Percentiles rank a stretch among this genome's conserved stretches.
phyloP scores from a whole-genome alignment of 2,113 vertebrate genomes.

The Pipa parva region DNA sequence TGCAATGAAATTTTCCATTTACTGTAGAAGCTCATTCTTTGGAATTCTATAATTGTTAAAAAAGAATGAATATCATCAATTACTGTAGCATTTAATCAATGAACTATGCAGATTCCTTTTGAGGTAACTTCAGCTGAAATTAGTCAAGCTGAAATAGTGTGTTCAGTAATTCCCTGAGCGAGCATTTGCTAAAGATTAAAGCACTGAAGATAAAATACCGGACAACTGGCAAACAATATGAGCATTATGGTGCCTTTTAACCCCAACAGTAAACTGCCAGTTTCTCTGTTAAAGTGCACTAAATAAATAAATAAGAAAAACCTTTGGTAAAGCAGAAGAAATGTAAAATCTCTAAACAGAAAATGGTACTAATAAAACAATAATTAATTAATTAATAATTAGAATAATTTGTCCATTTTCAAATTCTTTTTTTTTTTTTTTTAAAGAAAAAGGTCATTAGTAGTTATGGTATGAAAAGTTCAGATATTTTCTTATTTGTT shows the following conservation, averaged over 20 bases:
- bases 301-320: too few relatives aligned
- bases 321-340: too few relatives aligned
- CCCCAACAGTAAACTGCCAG: neutral
- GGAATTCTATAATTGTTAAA: constrained; percentile 37
- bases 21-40: neutral
- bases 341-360: too few relatives aligned
- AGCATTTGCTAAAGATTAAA: constrained; percentile 21
- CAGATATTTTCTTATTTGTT: too few relatives aligned
- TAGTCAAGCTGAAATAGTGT: neutral
- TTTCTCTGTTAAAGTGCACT: too few relatives aligned
- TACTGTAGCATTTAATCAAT: constrained; percentile 25
- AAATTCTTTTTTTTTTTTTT: too few relatives aligned
- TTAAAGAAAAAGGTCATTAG: too few relatives aligned
- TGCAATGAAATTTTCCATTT: neutral
- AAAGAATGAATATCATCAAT: constrained; percentile 12
- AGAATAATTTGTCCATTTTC: too few relatives aligned
- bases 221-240: neutral
- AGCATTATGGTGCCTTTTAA: neutral
- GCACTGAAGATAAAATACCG: constrained; percentile 3
- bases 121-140: constrained; percentile 19
- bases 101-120: neutral
- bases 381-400: too few relatives aligned
- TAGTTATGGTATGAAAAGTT: too few relatives aligned
- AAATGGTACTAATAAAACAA: too few relatives aligned
- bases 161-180: constrained; percentile 22